Evolutionary conservation across 2,888 invertebrate genomes (phyloP).

Genomic region (Acleris holmiana): DNA sequence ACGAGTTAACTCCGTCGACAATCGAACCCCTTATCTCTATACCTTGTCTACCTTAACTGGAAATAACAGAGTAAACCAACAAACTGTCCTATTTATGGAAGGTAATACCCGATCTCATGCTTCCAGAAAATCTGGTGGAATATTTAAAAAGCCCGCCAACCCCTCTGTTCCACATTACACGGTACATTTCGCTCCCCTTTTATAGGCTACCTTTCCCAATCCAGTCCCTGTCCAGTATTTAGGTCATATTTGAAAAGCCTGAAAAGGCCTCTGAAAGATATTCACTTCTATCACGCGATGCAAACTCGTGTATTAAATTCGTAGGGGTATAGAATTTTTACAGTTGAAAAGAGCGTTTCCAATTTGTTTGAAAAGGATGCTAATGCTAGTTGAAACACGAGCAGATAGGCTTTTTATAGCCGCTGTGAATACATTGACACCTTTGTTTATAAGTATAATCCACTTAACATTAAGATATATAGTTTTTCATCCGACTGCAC

Average conservation of each 20-base stretch:
- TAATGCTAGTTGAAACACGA: too few species aligned
- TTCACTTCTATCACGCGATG: conserved; percentile 25
- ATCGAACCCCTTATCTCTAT: too few species aligned
- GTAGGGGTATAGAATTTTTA: conserved; percentile 17
- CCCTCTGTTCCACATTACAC: conserved; percentile 25
- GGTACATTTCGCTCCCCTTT: conserved; percentile 29
- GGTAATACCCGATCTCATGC: neutral
- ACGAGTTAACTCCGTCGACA: too few species aligned
- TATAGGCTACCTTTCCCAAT: conserved; percentile 25
- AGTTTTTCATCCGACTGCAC: too few species aligned
- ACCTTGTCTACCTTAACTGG: too few species aligned
- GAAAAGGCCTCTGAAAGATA: conserved; percentile 27
- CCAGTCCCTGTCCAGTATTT: conserved; percentile 22
- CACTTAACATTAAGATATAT: too few species aligned
- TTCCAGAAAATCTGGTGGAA: conserved; percentile 5
- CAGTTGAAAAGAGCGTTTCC: neutral
- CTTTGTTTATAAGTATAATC: too few species aligned
- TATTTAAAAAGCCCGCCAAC: conserved; percentile 33
- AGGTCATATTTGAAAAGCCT: conserved; percentile 30
- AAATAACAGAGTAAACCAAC: too few species aligned
- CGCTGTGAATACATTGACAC: too few species aligned
- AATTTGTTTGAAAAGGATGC: too few species aligned
- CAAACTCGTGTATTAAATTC: conserved; percentile 7
- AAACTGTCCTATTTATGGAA: neutral
- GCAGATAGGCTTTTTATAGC: too few species aligned